Conservation (phyloP, 2,888 invertebrate genomes). For the Meganola albula region DNA sequence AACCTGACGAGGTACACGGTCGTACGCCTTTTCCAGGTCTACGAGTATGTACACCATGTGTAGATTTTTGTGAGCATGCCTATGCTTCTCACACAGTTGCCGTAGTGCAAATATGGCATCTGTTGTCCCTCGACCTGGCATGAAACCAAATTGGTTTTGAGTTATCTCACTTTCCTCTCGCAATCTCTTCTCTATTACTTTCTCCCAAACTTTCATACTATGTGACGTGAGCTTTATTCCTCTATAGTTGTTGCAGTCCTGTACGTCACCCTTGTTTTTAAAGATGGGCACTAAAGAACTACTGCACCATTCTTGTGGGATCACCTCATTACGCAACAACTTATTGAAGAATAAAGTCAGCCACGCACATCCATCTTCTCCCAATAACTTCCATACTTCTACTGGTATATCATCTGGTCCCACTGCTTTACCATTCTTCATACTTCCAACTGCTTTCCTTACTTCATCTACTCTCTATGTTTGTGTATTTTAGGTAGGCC, state of each 20-base stretch:
- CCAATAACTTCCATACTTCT: not conserved
- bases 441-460: not conserved
- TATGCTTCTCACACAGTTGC: too few species aligned
- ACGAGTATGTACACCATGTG: constrained; percentile 7
- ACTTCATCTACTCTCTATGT: not conserved
- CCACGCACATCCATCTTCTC: not conserved
- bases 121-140: not conserved
- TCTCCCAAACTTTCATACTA: constrained; percentile 1
- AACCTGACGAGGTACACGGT: constrained; percentile 7
- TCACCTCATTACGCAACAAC: not conserved
- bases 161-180: not conserved
- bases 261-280: too few species aligned
- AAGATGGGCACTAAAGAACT: too few species aligned
- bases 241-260: too few species aligned
- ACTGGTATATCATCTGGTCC: not conserved
- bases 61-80: not conserved
- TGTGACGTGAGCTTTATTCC: not conserved
- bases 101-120: not conserved
- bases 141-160: not conserved
- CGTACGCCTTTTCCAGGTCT: constrained; percentile 6
- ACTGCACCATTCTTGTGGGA: not conserved
- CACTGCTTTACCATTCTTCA: not conserved
- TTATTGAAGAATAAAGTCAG: not conserved
- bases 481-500: too few species aligned
- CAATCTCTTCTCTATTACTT: not conserved